Evolutionary conservation across 1,140 invertebrate genomes (phyloP), one percentile per base, ranked within the genome.

Genomic region (Drosophila tani): DNA sequence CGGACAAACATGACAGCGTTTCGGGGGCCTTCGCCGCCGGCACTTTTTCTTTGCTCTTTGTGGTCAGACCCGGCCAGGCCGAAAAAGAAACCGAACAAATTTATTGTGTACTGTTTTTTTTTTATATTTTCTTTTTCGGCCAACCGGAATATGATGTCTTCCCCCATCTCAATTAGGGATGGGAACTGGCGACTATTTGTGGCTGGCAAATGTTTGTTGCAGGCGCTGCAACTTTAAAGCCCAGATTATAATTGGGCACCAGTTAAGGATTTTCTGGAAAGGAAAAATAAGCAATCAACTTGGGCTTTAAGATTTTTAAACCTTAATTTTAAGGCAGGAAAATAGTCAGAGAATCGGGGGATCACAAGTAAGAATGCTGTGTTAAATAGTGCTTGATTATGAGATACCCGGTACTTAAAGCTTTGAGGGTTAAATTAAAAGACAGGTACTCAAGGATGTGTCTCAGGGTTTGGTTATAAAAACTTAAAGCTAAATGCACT

Each of bases 1-100:
- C 74, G 73, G 58, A 62, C 50, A 78, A 67, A 43, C 38, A 66
- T 60, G 55, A 46, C 58, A 41, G 50, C 60, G 49, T 51, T 57
- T 50, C 27, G 41, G 47, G 27, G 15, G 45, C 45, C 46, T 6
- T 6, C 14, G 21, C 21, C 27, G 51, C 29, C 50, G 60, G 35
- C 41, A 53, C 24, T 49, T 60, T 60, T 60, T 60, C 43, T 60
- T 60, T 21, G 27, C 43, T 59, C n/a, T 35, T 50, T 60, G 58
- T 21, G 45, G 29, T 57, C 45, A 46, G 45, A 9, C 43, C 17
- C 47, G 24, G 47, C 15, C 24, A 27, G 56, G 24, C 47, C 66
- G n/a, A 59, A 64, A 32, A 62, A 64, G 19, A 51, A 58, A 35
- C 24, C 27, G 11, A 40, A 63, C 43, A 40, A 50, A 59, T 38